Evolutionary conservation across 2,888 invertebrate species (phyloP), one percentile per base, ranked within the genome.

Genomic region (Synanthedon formicaeformis): DNA sequence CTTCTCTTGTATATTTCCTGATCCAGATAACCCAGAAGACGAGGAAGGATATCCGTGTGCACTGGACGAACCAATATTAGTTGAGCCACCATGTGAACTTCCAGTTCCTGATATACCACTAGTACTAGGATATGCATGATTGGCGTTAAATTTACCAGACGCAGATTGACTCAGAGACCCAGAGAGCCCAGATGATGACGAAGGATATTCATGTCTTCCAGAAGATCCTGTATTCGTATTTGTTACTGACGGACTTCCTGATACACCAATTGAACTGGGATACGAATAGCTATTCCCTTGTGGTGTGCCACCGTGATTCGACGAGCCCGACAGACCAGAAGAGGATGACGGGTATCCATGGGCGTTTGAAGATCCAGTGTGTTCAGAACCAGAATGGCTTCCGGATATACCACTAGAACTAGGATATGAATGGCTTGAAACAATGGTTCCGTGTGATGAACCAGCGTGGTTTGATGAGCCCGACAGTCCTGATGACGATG

Each of bases 1-100:
- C 27, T 34, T 34, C 27, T 34, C 27, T 34, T 34, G 27, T 34
- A 34, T 34, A 6, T 16, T 6, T 49, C 58, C 58, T 18, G 57
- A 60, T 50, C 60, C 60, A 5, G 63, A 62, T 11, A 58, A 45
- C 14, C 61, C 61, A 8, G 58, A 51, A 4, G 53, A 50, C 14
- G 57, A 45, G 14, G 60, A 50, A 4, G 54, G 59, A 41, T 57
- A 58, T 14, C 60, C 18, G 10, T 49, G 62, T 48, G 49, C 53
- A 10, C 11, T 52, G 23, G 56, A 54, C 23, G 55, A 34, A 34
- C 27, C 27, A 27, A 59, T 59, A 40, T 50, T 52, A 13, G 51
- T 60, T 0, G 60, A 55, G 6, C 56, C 58, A 11, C 45, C 45
- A 11, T 11, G 45, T 13, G 45, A 13, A 2, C 13, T 12, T 45